phyloP scores from a whole-genome alignment of 2,888 invertebrate genomes.

The Eristalinus aeneus region DNA sequence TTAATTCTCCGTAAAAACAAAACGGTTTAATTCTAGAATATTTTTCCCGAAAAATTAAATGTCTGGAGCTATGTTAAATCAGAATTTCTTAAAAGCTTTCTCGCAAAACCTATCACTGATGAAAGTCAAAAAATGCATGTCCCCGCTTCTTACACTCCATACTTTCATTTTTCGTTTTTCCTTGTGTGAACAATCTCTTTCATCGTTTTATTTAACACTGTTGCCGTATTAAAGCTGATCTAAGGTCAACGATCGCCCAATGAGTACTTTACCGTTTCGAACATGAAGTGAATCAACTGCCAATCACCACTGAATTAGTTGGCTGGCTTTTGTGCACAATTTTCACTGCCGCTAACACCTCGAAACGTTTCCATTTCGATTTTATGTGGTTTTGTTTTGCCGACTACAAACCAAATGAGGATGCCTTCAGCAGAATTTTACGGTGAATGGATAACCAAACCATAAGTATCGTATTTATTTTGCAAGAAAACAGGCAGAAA shows the following conservation, averaged over 20 bases:
- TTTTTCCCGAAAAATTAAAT: no score
- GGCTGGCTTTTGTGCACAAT: background rate
- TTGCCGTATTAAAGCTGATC: background rate
- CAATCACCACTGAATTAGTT: background rate
- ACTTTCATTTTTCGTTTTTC: background rate
- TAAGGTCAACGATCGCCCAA: background rate
- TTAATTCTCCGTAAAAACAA: no score
- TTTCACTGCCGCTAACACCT: slow-evolving; percentile 1
- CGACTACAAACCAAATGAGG: slow-evolving; percentile 29
- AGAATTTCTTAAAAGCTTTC: background rate
- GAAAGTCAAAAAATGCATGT: background rate
- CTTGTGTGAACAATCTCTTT: background rate
- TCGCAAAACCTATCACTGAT: background rate
- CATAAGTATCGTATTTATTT: background rate
- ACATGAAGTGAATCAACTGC: background rate
- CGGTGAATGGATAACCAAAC: background rate
- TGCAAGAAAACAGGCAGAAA: background rate
- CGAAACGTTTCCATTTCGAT: slow-evolving; percentile 2
- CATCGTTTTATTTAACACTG: background rate
- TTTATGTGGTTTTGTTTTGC: background rate
- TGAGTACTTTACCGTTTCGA: background rate
- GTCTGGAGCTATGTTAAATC: no score
- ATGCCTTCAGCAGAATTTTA: slow-evolving; percentile 24
- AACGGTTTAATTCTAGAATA: no score
- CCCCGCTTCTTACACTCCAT: background rate